Percentiles rank a stretch among this genome's conserved stretches.
Evolutionary conservation across 1,140 invertebrate species (phyloP).

Genomic region (Coelopa frigida): DNA sequence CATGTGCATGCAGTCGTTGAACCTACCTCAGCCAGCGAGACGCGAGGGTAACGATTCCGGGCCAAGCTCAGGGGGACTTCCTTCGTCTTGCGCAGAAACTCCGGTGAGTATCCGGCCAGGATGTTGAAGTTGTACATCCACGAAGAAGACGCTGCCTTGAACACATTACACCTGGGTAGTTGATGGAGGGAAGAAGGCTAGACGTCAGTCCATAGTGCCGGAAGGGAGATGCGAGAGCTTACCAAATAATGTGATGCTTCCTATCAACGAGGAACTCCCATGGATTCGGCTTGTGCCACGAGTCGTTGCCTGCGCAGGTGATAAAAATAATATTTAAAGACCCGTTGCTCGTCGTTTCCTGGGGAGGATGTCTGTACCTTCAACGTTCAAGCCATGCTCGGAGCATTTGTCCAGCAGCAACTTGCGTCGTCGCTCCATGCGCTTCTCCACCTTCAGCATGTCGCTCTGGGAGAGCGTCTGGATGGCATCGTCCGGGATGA

Average conservation of each 20-base stretch:
- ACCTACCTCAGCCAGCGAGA: slow-evolving; percentile 58
- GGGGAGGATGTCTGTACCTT: slow-evolving; percentile 23
- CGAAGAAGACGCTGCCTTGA: slow-evolving; percentile 78
- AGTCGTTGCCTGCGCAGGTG: slow-evolving; percentile 51
- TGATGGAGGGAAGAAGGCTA: not conserved
- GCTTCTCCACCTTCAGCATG: slow-evolving; percentile 46
- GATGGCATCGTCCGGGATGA: slow-evolving; percentile 39
- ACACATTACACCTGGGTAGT: slow-evolving; percentile 72
- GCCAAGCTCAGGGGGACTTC: slow-evolving; percentile 69
- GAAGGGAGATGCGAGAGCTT: slow-evolving; percentile 31
- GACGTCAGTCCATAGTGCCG: not conserved
- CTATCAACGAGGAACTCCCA: slow-evolving; percentile 78
- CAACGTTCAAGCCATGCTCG: slow-evolving; percentile 48
- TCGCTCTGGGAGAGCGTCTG: slow-evolving; percentile 36
- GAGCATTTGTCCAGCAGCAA: slow-evolving; percentile 49
- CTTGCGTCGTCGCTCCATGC: slow-evolving; percentile 47
- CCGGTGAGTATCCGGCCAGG: slow-evolving; percentile 70
- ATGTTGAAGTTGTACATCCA: slow-evolving; percentile 88
- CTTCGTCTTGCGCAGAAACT: slow-evolving; percentile 66
- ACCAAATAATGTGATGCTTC: slow-evolving; percentile 71
- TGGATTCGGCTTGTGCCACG: slow-evolving; percentile 62
- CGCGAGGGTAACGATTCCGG: slow-evolving; percentile 67
- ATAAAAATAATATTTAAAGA: slow-evolving; percentile 2
- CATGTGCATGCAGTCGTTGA: too few relatives aligned
- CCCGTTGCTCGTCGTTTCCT: not conserved